A percentile compares a stretch with the other conserved stretches of the same genome.
Conservation (phyloP, 2,888 invertebrate species). For the Cyrtodaria siliqua region DNA sequence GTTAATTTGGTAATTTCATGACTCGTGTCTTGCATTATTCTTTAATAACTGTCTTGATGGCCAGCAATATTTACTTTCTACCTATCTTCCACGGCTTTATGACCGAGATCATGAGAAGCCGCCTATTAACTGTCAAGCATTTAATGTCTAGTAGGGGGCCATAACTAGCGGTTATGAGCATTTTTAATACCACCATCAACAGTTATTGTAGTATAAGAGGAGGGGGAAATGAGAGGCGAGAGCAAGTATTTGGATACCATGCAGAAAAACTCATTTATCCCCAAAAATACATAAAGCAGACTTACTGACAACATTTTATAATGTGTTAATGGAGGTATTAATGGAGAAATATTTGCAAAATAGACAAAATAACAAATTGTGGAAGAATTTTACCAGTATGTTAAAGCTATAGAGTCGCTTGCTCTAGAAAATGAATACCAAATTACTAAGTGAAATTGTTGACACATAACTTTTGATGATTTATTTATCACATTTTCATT, state of each 20-base stretch:
- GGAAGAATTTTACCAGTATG: too few species aligned
- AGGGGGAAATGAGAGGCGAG: constrained; percentile 4
- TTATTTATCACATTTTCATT: too few species aligned
- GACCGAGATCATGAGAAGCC: background rate
- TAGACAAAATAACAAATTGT: too few species aligned
- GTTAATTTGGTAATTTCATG: too few species aligned
- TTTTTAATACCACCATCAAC: constrained; percentile 9
- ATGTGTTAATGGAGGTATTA: constrained; percentile 8
- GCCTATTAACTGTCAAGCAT: constrained; percentile 2
- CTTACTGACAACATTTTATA: background rate
- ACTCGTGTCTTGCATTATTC: too few species aligned
- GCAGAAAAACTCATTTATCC: background rate
- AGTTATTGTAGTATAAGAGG: constrained; percentile 3
- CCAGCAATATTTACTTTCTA: background rate
- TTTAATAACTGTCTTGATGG: too few species aligned
- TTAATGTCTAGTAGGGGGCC: constrained; percentile 1
- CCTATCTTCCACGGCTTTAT: constrained; percentile 1
- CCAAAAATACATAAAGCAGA: constrained; percentile 3
- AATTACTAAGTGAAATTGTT: too few species aligned
- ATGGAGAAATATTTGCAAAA: too few species aligned
- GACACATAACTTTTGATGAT: too few species aligned
- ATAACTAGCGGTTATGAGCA: constrained; percentile 12
- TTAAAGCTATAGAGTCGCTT: too few species aligned
- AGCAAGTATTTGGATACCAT: background rate
- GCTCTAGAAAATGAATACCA: too few species aligned